A percentile compares a stretch with the other conserved stretches of the same genome.
phyloP scores from a whole-genome alignment of 2,888 invertebrate species.

The Perdita meconis region DNA sequence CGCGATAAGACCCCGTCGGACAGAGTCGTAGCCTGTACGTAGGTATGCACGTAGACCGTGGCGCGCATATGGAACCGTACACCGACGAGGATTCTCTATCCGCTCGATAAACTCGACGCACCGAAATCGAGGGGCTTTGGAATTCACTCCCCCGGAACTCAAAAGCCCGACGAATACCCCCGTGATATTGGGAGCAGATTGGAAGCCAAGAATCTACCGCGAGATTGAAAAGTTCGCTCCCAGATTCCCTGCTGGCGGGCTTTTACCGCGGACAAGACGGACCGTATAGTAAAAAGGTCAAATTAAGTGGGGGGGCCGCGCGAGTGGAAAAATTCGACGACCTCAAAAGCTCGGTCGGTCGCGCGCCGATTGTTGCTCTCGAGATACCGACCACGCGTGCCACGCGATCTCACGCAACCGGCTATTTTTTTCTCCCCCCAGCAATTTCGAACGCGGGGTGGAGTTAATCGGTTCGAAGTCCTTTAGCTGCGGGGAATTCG shows the following conservation, averaged over 20 bases:
- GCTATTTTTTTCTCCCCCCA: neutral
- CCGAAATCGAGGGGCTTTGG: conserved; percentile 62
- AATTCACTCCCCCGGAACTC: conserved; percentile 63
- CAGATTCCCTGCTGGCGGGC: conserved; percentile 36
- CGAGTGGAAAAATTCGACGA: conserved; percentile 43
- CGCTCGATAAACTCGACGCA: conserved; percentile 71
- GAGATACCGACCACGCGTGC: neutral
- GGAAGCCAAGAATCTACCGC: conserved; percentile 70
- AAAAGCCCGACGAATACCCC: conserved; percentile 67
- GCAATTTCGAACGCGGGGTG: neutral
- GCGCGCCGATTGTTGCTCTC: conserved; percentile 10
- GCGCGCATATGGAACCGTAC: conserved; percentile 38
- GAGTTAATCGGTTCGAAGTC: neutral
- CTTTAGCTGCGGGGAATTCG: neutral
- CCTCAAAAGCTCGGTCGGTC: conserved; percentile 12
- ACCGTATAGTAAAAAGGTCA: conserved; percentile 49
- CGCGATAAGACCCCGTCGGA: conserved; percentile 23
- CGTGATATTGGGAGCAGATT: conserved; percentile 73
- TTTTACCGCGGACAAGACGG: conserved; percentile 58
- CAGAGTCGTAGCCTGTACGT: neutral
- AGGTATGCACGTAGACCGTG: neutral
- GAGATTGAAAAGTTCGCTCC: conserved; percentile 72
- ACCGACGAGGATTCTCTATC: conserved; percentile 60
- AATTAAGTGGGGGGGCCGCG: conserved; percentile 59
- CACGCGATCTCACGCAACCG: neutral